These are phyloP conservation scores for Noturus placidus DNA, from an alignment of 2,113 vertebrate species.

Conservation along the genomic window DNA sequence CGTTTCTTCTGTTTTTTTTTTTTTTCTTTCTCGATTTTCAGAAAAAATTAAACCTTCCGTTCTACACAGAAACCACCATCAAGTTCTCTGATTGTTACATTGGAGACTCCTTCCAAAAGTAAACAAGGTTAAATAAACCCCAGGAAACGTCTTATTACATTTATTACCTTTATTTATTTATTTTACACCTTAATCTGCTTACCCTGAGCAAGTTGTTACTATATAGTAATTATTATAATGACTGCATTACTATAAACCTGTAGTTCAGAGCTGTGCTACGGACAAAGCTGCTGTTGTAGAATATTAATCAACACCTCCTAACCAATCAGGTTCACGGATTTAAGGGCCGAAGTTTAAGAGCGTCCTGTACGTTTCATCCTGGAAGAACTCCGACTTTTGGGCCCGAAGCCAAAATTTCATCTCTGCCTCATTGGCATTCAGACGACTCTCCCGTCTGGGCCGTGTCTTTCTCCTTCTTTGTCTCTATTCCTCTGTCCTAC, in stretches of 20 bases:
- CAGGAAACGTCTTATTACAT: neutral
- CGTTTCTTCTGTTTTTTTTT: too few relatives aligned
- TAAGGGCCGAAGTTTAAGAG: neutral
- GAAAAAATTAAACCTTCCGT: neutral
- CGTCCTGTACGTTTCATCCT: neutral
- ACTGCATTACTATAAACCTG: neutral
- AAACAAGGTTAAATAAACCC: neutral
- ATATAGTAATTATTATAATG: too few relatives aligned
- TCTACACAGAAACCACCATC: neutral
- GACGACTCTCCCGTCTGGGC: slow-evolving; percentile 63
- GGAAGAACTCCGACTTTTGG: slow-evolving; percentile 16
- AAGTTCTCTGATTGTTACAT: neutral
- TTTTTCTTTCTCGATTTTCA: neutral
- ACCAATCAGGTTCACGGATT: neutral
- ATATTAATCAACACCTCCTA: neutral
- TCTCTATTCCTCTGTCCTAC: slow-evolving; percentile 46
- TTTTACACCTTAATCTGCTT: neutral
- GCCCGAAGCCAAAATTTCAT: slow-evolving; percentile 1
- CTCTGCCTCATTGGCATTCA: slow-evolving; percentile 77
- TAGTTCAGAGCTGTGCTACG: too few relatives aligned
- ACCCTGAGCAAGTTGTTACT: neutral
- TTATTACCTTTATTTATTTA: neutral
- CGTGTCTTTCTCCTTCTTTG: slow-evolving; percentile 42
- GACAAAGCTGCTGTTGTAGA: neutral
- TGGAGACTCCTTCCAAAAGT: neutral